Percentiles rank a stretch among this genome's conserved stretches.
Conservation (phyloP, 2,113 vertebrate genomes). For the Callipepla squamata region DNA sequence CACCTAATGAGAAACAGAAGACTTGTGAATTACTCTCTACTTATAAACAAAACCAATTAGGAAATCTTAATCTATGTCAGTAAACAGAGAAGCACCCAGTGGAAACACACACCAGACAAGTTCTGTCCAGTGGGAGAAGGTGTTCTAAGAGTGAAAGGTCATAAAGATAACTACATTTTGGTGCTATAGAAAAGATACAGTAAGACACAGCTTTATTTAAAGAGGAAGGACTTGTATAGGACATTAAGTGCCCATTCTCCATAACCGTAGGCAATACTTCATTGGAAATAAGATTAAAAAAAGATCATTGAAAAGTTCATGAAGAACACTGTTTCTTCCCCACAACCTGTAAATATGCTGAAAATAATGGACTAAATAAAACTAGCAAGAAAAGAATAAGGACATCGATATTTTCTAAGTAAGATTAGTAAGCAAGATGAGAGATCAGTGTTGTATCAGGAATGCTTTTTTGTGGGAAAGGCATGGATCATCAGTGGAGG, state of each 20-base stretch:
- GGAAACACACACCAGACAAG: background rate
- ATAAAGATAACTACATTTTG: background rate
- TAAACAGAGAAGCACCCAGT: background rate
- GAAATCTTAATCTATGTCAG: background rate
- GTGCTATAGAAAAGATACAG: background rate
- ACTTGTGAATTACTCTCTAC: background rate
- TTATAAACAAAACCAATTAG: background rate
- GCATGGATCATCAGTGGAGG: background rate
- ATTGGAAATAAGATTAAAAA: background rate
- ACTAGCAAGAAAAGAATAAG: background rate
- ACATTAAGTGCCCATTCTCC: background rate
- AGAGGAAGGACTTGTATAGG: background rate
- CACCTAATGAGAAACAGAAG: background rate
- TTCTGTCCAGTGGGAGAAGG: background rate
- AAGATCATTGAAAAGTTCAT: background rate
- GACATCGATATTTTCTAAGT: background rate
- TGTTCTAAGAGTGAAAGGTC: background rate
- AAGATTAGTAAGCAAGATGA: background rate
- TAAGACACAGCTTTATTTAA: background rate
- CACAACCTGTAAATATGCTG: background rate
- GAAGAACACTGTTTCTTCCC: background rate
- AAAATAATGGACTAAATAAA: background rate
- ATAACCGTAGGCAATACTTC: background rate
- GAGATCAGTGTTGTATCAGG: background rate
- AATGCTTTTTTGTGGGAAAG: background rate